Conservation (phyloP, 1,140 invertebrate genomes). For the Dolichoris vasculosae region DNA sequence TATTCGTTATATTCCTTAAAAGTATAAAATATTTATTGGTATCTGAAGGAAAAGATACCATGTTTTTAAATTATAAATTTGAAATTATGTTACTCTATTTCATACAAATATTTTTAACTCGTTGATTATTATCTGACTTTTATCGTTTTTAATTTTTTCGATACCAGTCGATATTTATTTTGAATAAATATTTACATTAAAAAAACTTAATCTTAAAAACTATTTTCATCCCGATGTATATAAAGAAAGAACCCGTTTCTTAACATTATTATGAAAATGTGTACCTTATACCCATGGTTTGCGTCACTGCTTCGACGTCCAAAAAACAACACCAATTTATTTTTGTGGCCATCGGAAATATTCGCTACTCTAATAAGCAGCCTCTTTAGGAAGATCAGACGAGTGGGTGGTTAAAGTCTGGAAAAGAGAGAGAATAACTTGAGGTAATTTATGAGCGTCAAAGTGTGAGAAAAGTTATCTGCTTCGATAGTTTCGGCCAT, state of each 20-base stretch:
- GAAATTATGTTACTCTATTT: no score
- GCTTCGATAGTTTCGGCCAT: neutral
- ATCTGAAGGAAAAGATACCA: no score
- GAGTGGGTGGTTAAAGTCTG: neutral
- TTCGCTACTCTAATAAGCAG: neutral
- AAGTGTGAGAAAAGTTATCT: neutral
- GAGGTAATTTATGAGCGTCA: neutral
- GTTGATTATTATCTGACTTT: neutral
- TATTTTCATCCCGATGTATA: neutral
- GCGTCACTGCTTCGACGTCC: neutral
- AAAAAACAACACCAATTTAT: neutral
- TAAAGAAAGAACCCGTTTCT: neutral
- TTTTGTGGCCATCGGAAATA: neutral
- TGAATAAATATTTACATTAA: neutral
- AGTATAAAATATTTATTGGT: no score
- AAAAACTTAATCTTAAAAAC: neutral
- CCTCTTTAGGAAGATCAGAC: neutral
- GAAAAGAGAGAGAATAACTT: neutral
- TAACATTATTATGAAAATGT: neutral
- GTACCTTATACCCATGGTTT: neutral
- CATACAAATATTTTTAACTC: no score
- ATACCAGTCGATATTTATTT: neutral
- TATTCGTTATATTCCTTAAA: no score
- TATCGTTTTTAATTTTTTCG: neutral
- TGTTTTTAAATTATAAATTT: no score